phyloP scores from a whole-genome alignment of 2,888 invertebrate species.

The Oscheius sp. region DNA sequence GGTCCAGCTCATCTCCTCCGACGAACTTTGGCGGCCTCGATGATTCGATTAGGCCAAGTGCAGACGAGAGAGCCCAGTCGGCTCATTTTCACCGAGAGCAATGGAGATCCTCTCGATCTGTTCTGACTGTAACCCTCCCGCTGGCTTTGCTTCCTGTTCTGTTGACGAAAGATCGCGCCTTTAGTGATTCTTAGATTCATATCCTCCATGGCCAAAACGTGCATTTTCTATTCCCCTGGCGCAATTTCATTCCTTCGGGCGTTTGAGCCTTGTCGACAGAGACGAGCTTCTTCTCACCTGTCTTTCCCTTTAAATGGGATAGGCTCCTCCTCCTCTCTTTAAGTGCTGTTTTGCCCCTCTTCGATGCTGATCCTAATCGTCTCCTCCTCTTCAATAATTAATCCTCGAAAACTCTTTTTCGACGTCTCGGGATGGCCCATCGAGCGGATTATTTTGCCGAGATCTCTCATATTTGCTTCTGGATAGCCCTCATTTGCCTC shows the following conservation, averaged over 20 bases:
- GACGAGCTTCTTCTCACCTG: not conserved
- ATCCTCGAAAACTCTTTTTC: not conserved
- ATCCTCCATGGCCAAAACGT: not conserved
- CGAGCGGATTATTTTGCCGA: conserved; percentile 22
- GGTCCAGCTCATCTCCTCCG: not conserved
- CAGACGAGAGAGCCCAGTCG: not conserved
- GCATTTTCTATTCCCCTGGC: conserved; percentile 23
- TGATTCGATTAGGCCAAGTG: conserved; percentile 13
- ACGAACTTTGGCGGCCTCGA: conserved; percentile 22
- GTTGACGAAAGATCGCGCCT: not conserved
- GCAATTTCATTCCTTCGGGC: conserved; percentile 25
- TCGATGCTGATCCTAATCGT: conserved; percentile 11
- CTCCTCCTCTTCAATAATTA: conserved; percentile 21
- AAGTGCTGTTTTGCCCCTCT: not conserved
- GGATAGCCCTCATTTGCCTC: conserved; percentile 8
- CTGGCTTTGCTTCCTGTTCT: not conserved
- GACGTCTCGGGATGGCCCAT: not conserved
- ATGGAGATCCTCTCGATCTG: not conserved
- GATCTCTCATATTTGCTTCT: conserved; percentile 2
- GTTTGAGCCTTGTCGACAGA: conserved; percentile 25
- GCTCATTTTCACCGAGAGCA: not conserved
- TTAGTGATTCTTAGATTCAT: not conserved
- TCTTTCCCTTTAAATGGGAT: not conserved
- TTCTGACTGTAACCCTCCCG: not conserved
- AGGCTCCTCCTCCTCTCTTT: not conserved